Evolutionary conservation across 1,140 invertebrate genomes (phyloP).

Genomic region (Conus betulinus): DNA sequence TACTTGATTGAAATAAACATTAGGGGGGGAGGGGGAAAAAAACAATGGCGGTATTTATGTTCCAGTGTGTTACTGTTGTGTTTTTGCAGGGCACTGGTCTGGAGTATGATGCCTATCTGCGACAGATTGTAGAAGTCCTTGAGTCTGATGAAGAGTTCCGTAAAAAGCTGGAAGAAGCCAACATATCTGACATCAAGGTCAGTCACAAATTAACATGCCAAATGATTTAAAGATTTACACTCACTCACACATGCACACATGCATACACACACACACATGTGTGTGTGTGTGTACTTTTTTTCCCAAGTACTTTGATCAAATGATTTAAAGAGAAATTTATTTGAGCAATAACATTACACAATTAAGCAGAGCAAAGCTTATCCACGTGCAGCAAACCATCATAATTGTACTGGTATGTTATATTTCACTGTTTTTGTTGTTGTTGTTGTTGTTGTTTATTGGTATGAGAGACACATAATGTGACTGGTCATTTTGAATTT

Average conservation of each 20-base stretch:
- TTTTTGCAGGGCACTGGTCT: slow-evolving; percentile 58
- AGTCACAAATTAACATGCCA: background rate
- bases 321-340: too few species aligned
- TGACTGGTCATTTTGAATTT: too few species aligned
- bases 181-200: slow-evolving; percentile 73
- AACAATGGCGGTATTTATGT: too few species aligned
- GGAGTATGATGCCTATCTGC: slow-evolving; percentile 71
- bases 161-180: slow-evolving; percentile 71
- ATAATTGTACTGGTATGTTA: background rate
- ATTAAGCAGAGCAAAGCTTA: background rate
- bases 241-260: background rate
- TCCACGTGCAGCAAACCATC: background rate
- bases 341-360: too few species aligned
- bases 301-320: too few species aligned
- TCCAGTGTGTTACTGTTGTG: background rate
- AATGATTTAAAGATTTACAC: background rate
- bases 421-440: background rate
- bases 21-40: too few species aligned
- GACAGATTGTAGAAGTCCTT: slow-evolving; percentile 67
- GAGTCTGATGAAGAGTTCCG: slow-evolving; percentile 70
- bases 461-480: too few species aligned
- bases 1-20: too few species aligned
- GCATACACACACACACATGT: too few species aligned
- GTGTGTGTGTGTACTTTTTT: background rate
- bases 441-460: too few species aligned